phyloP scores from a whole-genome alignment of 2,797 vertebrate genomes.

The Macropus fuliginosus region DNA sequence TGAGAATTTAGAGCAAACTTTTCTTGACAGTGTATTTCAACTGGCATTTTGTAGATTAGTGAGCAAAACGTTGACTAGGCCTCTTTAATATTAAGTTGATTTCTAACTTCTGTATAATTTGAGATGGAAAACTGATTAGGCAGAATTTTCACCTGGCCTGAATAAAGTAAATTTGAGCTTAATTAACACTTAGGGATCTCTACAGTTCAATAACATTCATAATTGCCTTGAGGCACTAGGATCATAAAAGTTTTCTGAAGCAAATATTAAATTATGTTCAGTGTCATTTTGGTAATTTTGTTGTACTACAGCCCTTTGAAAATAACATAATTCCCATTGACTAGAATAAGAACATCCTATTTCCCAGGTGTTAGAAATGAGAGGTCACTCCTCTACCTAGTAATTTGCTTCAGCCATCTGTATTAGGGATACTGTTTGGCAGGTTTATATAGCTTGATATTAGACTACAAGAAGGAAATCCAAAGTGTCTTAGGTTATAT shows the following conservation, averaged over 20 bases:
- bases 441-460: neutral
- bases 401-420: neutral
- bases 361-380: neutral
- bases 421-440: neutral
- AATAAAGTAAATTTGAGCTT: neutral
- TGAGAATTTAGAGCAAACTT: slow-evolving; percentile 12
- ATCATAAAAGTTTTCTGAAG: neutral
- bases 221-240: neutral
- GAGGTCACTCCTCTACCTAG: neutral
- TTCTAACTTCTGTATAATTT: neutral
- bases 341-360: neutral
- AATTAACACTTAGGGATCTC: neutral
- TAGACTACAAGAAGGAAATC: neutral
- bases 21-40: neutral
- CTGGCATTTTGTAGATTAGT: slow-evolving; percentile 26
- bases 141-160: neutral
- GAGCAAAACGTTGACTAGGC: slow-evolving; percentile 9
- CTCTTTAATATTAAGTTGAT: neutral
- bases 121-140: neutral
- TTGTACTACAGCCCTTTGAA: neutral
- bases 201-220: neutral
- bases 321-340: neutral
- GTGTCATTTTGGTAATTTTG: neutral
- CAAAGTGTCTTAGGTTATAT: neutral
- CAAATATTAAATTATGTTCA: neutral